These are phyloP conservation scores for Cinara cedri DNA, from an alignment of 2,888 invertebrate species.

Conservation along the genomic window DNA sequence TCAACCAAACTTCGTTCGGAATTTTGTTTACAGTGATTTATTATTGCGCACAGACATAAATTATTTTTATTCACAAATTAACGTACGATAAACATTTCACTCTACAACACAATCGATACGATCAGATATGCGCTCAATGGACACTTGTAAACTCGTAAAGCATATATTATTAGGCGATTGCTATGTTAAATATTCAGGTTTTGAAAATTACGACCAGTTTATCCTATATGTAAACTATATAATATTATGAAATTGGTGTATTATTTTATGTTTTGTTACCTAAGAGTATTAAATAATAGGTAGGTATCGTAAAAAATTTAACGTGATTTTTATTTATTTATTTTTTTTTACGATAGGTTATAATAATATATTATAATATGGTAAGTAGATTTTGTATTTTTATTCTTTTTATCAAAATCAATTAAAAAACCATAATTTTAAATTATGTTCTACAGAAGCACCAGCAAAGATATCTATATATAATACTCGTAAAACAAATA, in stretches of 20 bases:
- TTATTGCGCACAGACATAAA: too few species aligned
- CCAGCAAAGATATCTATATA: not conserved
- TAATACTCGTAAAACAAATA: not conserved
- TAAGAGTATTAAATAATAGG: constrained; percentile 12
- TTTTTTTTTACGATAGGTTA: constrained; percentile 13
- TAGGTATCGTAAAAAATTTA: not conserved
- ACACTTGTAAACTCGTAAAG: constrained; percentile 45
- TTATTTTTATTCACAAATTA: not conserved
- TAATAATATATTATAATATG: not conserved
- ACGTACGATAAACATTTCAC: not conserved
- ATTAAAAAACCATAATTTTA: not conserved
- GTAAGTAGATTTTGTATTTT: not conserved
- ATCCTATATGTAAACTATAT: not conserved
- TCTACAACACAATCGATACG: not conserved
- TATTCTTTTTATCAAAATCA: constrained; percentile 4
- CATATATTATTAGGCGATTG: constrained; percentile 21
- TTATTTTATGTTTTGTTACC: constrained; percentile 27
- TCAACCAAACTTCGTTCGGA: too few species aligned
- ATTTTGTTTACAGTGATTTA: too few species aligned
- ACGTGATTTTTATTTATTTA: not conserved
- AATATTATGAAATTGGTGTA: not conserved
- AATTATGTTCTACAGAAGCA: not conserved
- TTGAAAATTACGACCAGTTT: constrained; percentile 35
- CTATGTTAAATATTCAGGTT: constrained; percentile 45
- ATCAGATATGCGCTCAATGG: constrained; percentile 22